phyloP scores from a whole-genome alignment of 1,140 invertebrate genomes.

The Aphis gossypii region DNA sequence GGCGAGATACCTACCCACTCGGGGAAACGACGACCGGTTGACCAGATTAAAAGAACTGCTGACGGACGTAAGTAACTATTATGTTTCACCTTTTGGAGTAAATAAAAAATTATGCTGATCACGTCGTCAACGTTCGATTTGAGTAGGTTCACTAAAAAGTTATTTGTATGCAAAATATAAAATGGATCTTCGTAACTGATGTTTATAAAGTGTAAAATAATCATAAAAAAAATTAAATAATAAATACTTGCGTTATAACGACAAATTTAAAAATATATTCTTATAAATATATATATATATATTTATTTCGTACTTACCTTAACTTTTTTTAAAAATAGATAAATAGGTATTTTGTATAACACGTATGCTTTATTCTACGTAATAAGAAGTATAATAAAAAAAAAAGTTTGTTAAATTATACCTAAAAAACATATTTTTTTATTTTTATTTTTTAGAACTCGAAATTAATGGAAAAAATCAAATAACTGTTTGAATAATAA shows the following conservation, averaged over 20 bases:
- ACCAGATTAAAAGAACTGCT: slow-evolving; percentile 63
- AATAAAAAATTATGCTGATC: background rate
- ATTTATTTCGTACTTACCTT: background rate
- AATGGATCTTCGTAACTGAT: background rate
- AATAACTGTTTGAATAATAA: background rate
- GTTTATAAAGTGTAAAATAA: background rate
- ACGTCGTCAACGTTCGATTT: background rate
- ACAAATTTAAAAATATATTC: too few relatives aligned
- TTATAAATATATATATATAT: too few relatives aligned
- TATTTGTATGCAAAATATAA: background rate
- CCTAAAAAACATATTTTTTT: too few relatives aligned
- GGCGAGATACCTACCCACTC: slow-evolving; percentile 63
- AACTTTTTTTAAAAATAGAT: background rate
- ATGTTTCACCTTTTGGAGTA: background rate
- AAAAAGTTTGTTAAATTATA: too few relatives aligned
- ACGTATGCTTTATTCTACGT: too few relatives aligned
- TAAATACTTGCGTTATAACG: background rate
- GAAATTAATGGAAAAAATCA: background rate
- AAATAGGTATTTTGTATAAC: background rate
- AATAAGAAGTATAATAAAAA: too few relatives aligned
- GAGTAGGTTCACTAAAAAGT: background rate
- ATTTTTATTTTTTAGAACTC: background rate
- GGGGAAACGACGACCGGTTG: slow-evolving; percentile 64
- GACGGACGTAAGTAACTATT: slow-evolving; percentile 63
- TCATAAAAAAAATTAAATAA: background rate